Percentiles rank a stretch among this genome's conserved stretches.
Evolutionary conservation across 2,113 vertebrate genomes (phyloP).

Genomic region (Pontoporia blainvillei): DNA sequence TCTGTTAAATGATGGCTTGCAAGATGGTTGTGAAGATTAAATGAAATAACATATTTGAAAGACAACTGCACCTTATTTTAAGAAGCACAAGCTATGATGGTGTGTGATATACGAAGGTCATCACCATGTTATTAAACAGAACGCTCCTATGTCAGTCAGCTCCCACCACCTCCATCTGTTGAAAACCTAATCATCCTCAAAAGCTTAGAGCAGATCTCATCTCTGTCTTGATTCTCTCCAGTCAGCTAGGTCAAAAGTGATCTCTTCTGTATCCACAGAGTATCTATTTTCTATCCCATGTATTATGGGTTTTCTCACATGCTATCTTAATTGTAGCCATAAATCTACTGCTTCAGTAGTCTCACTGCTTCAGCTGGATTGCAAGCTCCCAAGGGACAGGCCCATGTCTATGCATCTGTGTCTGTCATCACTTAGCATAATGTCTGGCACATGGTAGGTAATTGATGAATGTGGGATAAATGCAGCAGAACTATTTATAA

Average conservation of each 20-base stretch:
- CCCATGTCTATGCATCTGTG: neutral
- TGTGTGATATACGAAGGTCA: neutral
- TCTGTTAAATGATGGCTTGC: neutral
- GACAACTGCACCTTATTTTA: neutral
- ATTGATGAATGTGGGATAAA: neutral
- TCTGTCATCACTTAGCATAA: neutral
- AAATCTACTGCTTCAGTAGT: neutral
- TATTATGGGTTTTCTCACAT: neutral
- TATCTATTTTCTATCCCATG: neutral
- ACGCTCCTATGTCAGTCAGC: neutral
- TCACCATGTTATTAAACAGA: neutral
- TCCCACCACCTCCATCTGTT: neutral
- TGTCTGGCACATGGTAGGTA: neutral
- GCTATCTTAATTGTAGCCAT: neutral
- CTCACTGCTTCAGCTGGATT: neutral
- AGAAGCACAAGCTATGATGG: neutral
- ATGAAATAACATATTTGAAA: neutral
- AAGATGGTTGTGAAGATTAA: neutral
- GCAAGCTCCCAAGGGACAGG: neutral
- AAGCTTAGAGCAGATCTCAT: neutral
- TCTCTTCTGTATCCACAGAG: neutral
- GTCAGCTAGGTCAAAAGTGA: neutral
- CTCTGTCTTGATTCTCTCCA: neutral
- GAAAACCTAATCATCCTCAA: neutral
- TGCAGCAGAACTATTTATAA: neutral